Conservation (phyloP, 2,797 vertebrate genomes). For the Pangasius mekongensis region DNA sequence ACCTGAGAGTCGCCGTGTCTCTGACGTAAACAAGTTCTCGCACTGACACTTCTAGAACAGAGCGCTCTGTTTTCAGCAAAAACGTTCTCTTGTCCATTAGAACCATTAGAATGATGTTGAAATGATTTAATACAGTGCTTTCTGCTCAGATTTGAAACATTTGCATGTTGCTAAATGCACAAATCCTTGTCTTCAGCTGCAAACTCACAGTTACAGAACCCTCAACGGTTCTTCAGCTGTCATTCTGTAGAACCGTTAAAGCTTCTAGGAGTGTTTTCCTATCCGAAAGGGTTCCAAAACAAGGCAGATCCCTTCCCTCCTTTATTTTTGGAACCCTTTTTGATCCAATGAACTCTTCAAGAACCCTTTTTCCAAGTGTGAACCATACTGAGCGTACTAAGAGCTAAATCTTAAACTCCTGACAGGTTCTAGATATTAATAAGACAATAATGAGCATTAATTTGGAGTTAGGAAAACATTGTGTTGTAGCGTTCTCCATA, state of each 20-base stretch:
- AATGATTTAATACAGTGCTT: neutral
- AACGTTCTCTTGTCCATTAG: neutral
- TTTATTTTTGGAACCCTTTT: neutral
- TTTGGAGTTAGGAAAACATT: neutral
- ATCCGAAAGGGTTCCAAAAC: neutral
- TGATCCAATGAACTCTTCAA: neutral
- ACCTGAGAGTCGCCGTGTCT: conserved; percentile 71
- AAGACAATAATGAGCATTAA: neutral
- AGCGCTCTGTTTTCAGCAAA: neutral
- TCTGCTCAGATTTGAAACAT: neutral
- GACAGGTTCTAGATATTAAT: neutral
- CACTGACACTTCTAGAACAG: neutral
- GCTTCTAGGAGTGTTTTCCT: neutral
- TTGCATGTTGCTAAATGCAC: neutral
- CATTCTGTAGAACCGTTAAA: neutral
- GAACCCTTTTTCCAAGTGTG: neutral
- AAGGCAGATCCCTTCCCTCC: neutral
- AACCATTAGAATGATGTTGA: neutral
- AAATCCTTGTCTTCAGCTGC: neutral
- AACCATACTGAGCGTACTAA: neutral
- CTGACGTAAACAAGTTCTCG: neutral
- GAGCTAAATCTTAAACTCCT: neutral
- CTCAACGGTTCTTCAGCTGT: neutral
- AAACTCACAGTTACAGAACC: neutral
- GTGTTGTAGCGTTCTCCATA: neutral